These are phyloP conservation scores for Callipepla squamata DNA, from an alignment of 2,113 vertebrate genomes.

Conservation along the genomic window DNA sequence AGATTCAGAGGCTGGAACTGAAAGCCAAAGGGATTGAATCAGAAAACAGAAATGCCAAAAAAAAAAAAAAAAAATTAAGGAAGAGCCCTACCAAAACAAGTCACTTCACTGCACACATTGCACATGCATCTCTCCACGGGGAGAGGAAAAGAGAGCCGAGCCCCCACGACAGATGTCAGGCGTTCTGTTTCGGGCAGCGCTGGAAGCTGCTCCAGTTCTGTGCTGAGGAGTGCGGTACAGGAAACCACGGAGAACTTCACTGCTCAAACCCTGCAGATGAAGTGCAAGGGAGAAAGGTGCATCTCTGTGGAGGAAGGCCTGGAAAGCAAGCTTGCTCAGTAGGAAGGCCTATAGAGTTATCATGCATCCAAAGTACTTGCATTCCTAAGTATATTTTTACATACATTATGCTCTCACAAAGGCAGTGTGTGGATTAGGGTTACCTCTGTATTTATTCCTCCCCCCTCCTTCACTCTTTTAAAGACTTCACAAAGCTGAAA, in stretches of 20 bases:
- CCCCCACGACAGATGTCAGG: neutral
- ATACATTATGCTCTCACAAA: neutral
- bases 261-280: neutral
- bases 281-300: fast-evolving
- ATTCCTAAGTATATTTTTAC: neutral
- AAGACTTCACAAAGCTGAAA: neutral
- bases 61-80: neutral
- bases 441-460: neutral
- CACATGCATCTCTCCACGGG: neutral
- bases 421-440: neutral
- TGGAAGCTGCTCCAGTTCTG: neutral
- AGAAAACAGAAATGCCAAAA: neutral
- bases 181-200: neutral
- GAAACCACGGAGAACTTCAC: neutral
- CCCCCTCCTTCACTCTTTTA: neutral
- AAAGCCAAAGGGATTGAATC: constrained; percentile 53
- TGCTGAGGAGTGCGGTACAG: fast-evolving
- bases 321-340: neutral
- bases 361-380: neutral
- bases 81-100: constrained; percentile 11
- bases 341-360: neutral
- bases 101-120: neutral
- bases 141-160: neutral
- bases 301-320: neutral
- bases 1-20: constrained; percentile 70